Percentiles rank a stretch among this genome's conserved stretches.
These are phyloP conservation scores for Phycodurus eques DNA, from an alignment of 2,113 vertebrate species.

Conservation along the genomic window DNA sequence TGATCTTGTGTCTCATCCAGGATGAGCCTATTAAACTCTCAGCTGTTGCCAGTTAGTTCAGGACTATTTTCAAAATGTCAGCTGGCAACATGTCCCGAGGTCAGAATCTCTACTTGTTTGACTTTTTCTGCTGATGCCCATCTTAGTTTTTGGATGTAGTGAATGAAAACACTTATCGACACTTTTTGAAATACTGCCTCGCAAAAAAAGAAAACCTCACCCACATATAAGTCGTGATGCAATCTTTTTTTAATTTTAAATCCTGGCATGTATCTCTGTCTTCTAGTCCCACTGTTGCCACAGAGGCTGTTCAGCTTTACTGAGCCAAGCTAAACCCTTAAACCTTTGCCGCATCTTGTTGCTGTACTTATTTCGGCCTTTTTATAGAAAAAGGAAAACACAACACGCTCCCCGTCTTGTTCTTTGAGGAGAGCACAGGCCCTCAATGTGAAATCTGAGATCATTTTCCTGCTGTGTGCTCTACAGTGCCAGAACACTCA, in stretches of 20 bases:
- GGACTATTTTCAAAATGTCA: constrained; percentile 52
- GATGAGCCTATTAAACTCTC: constrained; percentile 40
- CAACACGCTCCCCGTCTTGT: constrained; percentile 53
- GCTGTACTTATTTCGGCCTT: constrained; percentile 52
- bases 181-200: background rate
- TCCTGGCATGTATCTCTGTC: background rate
- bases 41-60: constrained; percentile 51
- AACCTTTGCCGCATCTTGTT: constrained; percentile 45
- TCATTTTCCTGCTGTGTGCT: constrained; percentile 71
- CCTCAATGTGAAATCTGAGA: constrained; percentile 74
- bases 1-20: constrained; percentile 18
- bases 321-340: constrained; percentile 11
- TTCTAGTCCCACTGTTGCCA: background rate
- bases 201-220: background rate
- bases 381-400: constrained; percentile 66
- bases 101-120: constrained; percentile 10
- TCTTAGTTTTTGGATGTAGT: background rate
- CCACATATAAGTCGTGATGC: background rate
- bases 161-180: background rate
- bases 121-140: background rate
- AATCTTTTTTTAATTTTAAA: background rate
- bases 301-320: constrained; percentile 1
- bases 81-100: constrained; percentile 48
- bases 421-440: constrained; percentile 63
- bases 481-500: constrained; percentile 74